Evolutionary conservation across 1,140 invertebrate genomes (phyloP), one percentile per base, ranked within the genome.

Genomic region (Caerostris extrusa): DNA sequence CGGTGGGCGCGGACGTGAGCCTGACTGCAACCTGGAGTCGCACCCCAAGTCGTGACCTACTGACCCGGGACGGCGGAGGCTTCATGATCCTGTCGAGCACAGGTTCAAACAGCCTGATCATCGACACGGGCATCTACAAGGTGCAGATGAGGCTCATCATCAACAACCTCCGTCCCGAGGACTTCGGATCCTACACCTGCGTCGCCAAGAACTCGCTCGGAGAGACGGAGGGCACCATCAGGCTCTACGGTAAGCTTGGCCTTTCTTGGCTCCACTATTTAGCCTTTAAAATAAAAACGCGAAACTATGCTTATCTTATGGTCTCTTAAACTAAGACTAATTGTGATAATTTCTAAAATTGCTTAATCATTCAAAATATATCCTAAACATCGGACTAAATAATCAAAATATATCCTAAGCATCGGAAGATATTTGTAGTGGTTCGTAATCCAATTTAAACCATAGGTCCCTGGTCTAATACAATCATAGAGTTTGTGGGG

Each of bases 161-260:
- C 57, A 93, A 91, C 19, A 82, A 94, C 67, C 69, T 95, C 50
- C 71, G 82, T 12, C 95, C 95, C 92, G 95, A 96, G 81, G 98
- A 98, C 96, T 98, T 98, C 95, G 98, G 98, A 19, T 98, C 97
- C 86, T 99, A 99, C 96, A 98, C 98, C 96, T 99, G 98, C 95
- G 97, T 98, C 4, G 98, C 98, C 69, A 99, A 98, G 96, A 99
- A 99, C 97, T 98, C 98, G 50, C 96, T 98, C 89, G 98, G 98
- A 92, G 98, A 98, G 96, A 98, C 98, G 10, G 98, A 99, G 95
- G 98, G 98, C 82, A 98, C 97, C 69, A 99, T 99, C 95, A 97
- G 98, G 95, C 96, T 99, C 64, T 99, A 98, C 96, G 98, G 94
- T 94, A 83, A 58, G 90, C 6, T 87, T 1, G 14, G 17, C 7